phyloP scores from a whole-genome alignment of 1,140 invertebrate genomes.

The Colletes gigas region DNA sequence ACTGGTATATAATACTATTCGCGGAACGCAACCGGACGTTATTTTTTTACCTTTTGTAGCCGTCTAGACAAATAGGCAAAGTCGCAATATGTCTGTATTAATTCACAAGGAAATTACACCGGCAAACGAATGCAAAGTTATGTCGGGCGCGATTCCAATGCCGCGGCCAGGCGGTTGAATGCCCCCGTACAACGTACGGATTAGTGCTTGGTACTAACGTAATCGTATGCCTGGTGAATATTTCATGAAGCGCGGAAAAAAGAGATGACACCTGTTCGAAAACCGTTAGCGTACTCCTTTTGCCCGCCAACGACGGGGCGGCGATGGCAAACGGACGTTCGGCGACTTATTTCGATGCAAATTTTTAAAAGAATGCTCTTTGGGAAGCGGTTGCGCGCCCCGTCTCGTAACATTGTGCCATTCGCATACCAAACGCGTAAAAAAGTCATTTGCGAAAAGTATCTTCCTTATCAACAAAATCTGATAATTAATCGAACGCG shows the following conservation, averaged over 20 bases:
- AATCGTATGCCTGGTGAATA: constrained; percentile 76
- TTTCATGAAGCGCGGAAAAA: constrained; percentile 76
- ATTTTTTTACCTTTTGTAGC: constrained; percentile 18
- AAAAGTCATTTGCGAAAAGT: too few species aligned
- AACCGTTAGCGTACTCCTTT: constrained; percentile 75
- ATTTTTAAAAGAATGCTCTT: constrained; percentile 65
- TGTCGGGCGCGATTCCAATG: constrained; percentile 61
- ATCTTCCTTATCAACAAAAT: too few species aligned
- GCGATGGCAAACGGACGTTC: constrained; percentile 60
- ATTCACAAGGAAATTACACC: constrained; percentile 47
- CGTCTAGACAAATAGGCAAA: constrained; percentile 39
- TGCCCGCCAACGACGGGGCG: constrained; percentile 54
- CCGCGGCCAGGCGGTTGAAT: constrained; percentile 39
- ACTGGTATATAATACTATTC: background rate
- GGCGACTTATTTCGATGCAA: constrained; percentile 75
- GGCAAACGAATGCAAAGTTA: constrained; percentile 64
- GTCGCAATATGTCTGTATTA: constrained; percentile 39
- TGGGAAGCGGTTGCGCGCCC: constrained; percentile 22
- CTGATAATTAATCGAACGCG: too few species aligned
- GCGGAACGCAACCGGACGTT: constrained; percentile 24
- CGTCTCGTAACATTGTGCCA: background rate
- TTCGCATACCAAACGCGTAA: too few species aligned
- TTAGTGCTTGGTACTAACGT: constrained; percentile 65
- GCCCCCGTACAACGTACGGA: constrained; percentile 57
- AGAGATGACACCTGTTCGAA: constrained; percentile 77